Evolutionary conservation across 2,797 vertebrate species (phyloP).

Genomic region (Thamnophis elegans): DNA sequence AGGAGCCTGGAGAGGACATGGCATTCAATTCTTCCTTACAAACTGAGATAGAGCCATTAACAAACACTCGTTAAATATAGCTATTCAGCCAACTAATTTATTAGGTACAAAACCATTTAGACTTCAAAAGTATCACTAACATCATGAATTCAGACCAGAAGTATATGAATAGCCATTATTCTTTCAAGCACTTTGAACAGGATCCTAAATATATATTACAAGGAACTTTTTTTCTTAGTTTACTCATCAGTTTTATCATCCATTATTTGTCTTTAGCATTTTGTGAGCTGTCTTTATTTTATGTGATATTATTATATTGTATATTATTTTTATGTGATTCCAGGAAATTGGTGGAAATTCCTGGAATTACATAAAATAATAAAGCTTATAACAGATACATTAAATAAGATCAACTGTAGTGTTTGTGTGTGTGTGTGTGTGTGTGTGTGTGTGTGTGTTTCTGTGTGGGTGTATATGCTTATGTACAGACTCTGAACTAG

Average conservation of each 20-base stretch:
- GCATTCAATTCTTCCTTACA: not conserved
- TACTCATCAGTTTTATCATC: not conserved
- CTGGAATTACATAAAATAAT: not conserved
- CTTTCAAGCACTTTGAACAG: not conserved
- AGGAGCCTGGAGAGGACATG: not conserved
- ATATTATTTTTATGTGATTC: not conserved
- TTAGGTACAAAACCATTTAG: not conserved
- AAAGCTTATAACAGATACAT: not conserved
- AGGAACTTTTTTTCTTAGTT: not conserved
- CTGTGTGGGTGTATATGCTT: not conserved
- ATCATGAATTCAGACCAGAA: not conserved
- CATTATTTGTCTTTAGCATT: not conserved
- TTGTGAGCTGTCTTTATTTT: not conserved
- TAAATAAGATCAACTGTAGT: not conserved
- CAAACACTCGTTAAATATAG: not conserved
- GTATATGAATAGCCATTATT: not conserved
- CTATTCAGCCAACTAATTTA: not conserved
- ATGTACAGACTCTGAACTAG: not conserved
- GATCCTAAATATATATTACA: not conserved
- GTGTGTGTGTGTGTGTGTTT: not conserved
- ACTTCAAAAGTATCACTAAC: not conserved
- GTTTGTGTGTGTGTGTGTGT: not conserved
- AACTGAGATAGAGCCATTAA: not conserved
- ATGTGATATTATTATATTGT: not conserved
- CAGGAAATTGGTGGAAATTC: not conserved